Percentiles rank a stretch among this genome's conserved stretches.
Conservation (phyloP, 2,797 vertebrate genomes). For the Gobionotothen gibberifrons region DNA sequence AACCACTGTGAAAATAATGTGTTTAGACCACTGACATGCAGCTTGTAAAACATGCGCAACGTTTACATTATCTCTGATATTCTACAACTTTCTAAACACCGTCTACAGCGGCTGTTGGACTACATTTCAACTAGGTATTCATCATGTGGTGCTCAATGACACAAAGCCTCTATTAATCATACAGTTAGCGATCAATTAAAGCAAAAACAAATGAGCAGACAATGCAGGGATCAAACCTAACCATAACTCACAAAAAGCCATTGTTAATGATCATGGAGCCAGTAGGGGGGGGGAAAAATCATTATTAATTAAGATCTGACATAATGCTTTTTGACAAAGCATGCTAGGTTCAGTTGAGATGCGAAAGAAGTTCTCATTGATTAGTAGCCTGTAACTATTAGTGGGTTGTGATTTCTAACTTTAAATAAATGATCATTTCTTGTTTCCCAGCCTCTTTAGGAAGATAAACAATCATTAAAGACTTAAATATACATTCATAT, state of each 20-base stretch:
- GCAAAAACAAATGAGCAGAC: constrained; percentile 95
- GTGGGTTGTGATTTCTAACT: constrained; percentile 66
- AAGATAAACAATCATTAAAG: constrained; percentile 55
- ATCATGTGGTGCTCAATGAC: constrained; percentile 88
- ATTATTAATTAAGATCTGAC: constrained; percentile 83
- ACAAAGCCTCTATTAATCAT: constrained; percentile 92
- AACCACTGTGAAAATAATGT: constrained; percentile 84
- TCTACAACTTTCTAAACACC: constrained; percentile 88
- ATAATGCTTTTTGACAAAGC: constrained; percentile 80
- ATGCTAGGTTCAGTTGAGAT: constrained; percentile 65
- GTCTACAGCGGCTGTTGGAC: constrained; percentile 81
- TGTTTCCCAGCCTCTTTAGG: constrained; percentile 50
- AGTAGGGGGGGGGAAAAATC: constrained; percentile 65
- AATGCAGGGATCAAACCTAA: constrained; percentile 90
- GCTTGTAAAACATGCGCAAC: constrained; percentile 74
- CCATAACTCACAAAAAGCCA: constrained; percentile 92
- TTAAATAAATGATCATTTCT: constrained; percentile 72
- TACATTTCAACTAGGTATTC: constrained; percentile 89
- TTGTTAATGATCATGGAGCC: constrained; percentile 76
- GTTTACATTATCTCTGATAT: constrained; percentile 84
- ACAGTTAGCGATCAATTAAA: constrained; percentile 94
- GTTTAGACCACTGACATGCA: constrained; percentile 74
- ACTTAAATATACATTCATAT: constrained; percentile 27
- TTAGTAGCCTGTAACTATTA: constrained; percentile 63
- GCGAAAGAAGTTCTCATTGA: constrained; percentile 70